Percentiles rank a stretch among this genome's conserved stretches.
Conservation (phyloP, 2,888 invertebrate species). For the Physocephala rufipes region DNA sequence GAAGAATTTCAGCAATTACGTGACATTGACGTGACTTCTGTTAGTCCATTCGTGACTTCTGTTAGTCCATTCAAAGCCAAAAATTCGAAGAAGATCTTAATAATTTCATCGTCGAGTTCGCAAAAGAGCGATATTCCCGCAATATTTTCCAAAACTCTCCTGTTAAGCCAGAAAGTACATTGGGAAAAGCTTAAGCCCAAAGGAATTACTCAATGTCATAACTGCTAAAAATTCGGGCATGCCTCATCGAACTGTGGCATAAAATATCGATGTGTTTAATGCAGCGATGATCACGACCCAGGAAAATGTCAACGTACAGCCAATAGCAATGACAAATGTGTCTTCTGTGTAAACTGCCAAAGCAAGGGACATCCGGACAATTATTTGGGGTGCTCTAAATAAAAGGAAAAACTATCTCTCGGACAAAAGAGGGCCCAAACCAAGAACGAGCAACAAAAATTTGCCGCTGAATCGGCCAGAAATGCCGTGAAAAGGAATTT, state of each 20-base stretch:
- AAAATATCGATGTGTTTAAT: background rate
- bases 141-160: constrained; percentile 3
- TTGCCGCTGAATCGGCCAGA: no score
- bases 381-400: background rate
- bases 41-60: no score
- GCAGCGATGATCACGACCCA: background rate
- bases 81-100: background rate
- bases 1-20: no score
- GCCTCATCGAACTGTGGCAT: background rate
- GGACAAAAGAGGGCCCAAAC: background rate
- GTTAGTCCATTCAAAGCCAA: no score
- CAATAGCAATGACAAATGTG: background rate
- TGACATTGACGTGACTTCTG: no score
- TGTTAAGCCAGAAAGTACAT: background rate
- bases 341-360: background rate
- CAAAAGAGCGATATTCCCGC: background rate
- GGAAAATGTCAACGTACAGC: background rate
- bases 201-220: background rate
- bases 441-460: no score
- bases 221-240: no score
- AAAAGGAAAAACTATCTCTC: background rate
- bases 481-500: background rate
- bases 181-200: background rate
- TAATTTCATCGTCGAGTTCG: background rate
- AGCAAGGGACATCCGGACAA: background rate